Percentiles rank a stretch among this genome's conserved stretches.
These are phyloP conservation scores for Pseudochaenichthys georgianus DNA, from an alignment of 2,797 vertebrate genomes.

Conservation along the genomic window DNA sequence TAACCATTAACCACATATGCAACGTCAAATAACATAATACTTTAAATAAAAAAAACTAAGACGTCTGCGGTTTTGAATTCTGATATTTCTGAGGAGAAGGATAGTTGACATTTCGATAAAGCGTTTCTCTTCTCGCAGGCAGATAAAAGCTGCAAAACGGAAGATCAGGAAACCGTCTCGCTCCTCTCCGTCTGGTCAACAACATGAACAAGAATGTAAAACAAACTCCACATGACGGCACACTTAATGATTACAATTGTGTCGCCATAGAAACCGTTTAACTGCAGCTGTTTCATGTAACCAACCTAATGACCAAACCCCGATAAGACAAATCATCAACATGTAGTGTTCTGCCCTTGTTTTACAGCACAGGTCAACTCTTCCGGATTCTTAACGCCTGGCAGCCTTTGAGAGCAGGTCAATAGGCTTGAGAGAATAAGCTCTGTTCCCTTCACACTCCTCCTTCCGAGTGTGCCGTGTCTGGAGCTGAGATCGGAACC, in stretches of 20 bases:
- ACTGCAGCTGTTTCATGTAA: neutral
- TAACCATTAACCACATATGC: neutral
- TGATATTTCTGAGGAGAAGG: neutral
- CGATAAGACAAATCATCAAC: neutral
- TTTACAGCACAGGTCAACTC: neutral
- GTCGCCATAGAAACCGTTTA: too few relatives aligned
- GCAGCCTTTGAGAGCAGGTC: neutral
- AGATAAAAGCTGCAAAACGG: neutral
- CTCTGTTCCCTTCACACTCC: neutral
- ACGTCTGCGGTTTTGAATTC: neutral
- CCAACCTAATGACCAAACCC: too few relatives aligned
- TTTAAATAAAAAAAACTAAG: neutral
- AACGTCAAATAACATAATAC: neutral
- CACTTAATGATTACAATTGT: too few relatives aligned
- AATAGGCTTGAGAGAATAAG: neutral
- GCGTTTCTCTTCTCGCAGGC: neutral
- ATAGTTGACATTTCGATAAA: neutral
- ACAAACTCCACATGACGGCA: neutral
- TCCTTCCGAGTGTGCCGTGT: constrained; percentile 6
- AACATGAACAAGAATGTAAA: constrained; percentile 20
- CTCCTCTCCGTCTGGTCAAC: constrained; percentile 24
- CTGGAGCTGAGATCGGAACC: constrained; percentile 30
- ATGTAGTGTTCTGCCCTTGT: neutral
- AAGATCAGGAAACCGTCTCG: constrained; percentile 1
- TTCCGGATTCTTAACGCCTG: neutral